Evolutionary conservation across 1,140 invertebrate genomes (phyloP).

Genomic region (Ostrea edulis): DNA sequence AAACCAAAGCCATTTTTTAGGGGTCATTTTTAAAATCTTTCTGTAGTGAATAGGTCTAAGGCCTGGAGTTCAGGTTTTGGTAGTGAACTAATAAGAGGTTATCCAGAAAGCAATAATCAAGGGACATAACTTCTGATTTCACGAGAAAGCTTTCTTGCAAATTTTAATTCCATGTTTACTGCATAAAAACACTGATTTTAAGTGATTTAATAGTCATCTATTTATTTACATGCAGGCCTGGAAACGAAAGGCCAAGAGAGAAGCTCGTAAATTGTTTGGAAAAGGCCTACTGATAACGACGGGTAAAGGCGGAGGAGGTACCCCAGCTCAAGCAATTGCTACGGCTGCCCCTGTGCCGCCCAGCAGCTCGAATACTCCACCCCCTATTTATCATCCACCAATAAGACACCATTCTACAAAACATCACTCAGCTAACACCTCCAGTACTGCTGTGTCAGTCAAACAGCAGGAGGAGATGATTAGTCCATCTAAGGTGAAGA

Average conservation of each 20-base stretch:
- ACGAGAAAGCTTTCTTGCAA: too few species aligned
- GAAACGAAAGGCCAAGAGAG: conserved; percentile 87
- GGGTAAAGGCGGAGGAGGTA: conserved; percentile 73
- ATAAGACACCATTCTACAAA: conserved; percentile 15
- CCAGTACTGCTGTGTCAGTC: conserved; percentile 10
- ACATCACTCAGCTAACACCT: conserved; percentile 60
- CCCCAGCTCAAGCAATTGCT: conserved; percentile 35
- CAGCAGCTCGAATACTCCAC: conserved; percentile 64
- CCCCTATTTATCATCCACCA: conserved; percentile 46
- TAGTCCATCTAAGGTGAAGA: conserved; percentile 64
- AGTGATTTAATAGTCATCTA: neutral
- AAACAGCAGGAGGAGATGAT: conserved; percentile 51
- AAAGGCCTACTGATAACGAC: conserved; percentile 81
- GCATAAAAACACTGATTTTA: too few species aligned
- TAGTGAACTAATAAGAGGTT: too few species aligned
- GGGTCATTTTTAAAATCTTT: too few species aligned
- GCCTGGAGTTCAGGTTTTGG: too few species aligned
- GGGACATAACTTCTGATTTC: too few species aligned
- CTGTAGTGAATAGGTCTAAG: too few species aligned
- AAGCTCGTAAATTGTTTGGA: conserved; percentile 80
- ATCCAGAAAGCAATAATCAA: too few species aligned
- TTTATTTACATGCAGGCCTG: conserved; percentile 82
- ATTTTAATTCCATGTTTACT: too few species aligned
- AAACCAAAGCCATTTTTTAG: too few species aligned
- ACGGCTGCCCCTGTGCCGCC: conserved; percentile 38